Base-by-base conservation (phyloP, 1,140 invertebrate genomes). In the Pentalonia nigronervosa region DNA sequence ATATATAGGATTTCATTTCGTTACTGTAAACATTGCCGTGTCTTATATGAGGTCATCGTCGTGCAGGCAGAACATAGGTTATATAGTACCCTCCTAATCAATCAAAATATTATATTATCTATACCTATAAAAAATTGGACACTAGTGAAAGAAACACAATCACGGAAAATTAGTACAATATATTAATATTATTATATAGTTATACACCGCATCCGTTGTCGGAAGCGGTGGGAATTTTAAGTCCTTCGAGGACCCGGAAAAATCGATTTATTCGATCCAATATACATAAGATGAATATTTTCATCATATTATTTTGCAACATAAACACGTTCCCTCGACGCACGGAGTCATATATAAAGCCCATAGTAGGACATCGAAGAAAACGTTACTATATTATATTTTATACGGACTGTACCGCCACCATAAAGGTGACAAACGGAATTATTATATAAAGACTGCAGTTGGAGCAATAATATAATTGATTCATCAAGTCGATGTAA, bases 231-330 rank as follows among this genome's bases (percentile, higher is more conserved):
- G 60, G 60, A 76, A 76, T 76, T 76, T 76, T 76, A 76, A 91
- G 90, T 91, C 60, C 60, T 81, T 76, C 50, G 20, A 91, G 90
- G 90, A 91, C 60, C 45, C 90, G 6, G 67, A 91, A 91, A 9
- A 25, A 89, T 53, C 21, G 47, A 89, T 89, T 53, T 36, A 9
- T 34, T 53, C 87, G 48, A 53, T 34, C 30, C 67, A 41, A 86
- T 25, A 25, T 8, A 41, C 83, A 81, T 17, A 83, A 92, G 91
- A 91, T 91, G 90, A 91, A 91, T 91, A 91, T 41, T 91, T 91
- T 91, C 90, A 91, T 91, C 90, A 67, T 90, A 25, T 90, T 36
- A 34, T 90, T 47, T 91, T n/a, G 30, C 25, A 76, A 81, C 20
- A 60, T 67, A n/a, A 14, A 67, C 60, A 67, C 30, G 30, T 67